Conservation (phyloP, 2,888 invertebrate genomes). For the Tortricodes alternella region DNA sequence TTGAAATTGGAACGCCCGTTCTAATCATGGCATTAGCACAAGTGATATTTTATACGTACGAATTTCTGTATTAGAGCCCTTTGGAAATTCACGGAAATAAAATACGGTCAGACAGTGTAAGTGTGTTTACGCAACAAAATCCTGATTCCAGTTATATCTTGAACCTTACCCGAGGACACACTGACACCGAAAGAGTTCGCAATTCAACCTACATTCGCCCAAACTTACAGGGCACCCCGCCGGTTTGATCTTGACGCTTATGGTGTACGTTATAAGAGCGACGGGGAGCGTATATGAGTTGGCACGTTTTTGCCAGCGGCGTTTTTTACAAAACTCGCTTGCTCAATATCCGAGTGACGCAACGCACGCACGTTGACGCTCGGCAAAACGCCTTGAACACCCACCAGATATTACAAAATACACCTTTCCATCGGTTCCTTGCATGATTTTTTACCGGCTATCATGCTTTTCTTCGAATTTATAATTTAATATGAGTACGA, state of each 20-base stretch:
- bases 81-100: constrained; percentile 18
- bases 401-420: constrained; percentile 38
- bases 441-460: constrained; percentile 39
- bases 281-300: constrained; percentile 16
- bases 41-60: no score
- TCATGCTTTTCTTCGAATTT: not conserved
- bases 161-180: constrained; percentile 29
- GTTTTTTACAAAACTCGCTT: constrained; percentile 44
- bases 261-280: constrained; percentile 26
- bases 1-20: no score
- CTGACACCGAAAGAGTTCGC: constrained; percentile 30
- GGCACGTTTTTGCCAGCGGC: constrained; percentile 35
- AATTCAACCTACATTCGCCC: constrained; percentile 30
- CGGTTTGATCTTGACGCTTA: constrained; percentile 14
- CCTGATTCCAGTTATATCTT: constrained; percentile 31
- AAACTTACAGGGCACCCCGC: constrained; percentile 8
- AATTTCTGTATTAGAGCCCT: not conserved
- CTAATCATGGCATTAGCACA: no score
- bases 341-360: constrained; percentile 51
- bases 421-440: constrained; percentile 46
- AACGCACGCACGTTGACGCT: constrained; percentile 37
- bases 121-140: constrained; percentile 29
- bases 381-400: constrained; percentile 44
- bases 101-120: constrained; percentile 3
- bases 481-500: no score